Base-by-base conservation (phyloP, 2,113 vertebrate species). In the Boulengeromyrus knoepffleri region DNA sequence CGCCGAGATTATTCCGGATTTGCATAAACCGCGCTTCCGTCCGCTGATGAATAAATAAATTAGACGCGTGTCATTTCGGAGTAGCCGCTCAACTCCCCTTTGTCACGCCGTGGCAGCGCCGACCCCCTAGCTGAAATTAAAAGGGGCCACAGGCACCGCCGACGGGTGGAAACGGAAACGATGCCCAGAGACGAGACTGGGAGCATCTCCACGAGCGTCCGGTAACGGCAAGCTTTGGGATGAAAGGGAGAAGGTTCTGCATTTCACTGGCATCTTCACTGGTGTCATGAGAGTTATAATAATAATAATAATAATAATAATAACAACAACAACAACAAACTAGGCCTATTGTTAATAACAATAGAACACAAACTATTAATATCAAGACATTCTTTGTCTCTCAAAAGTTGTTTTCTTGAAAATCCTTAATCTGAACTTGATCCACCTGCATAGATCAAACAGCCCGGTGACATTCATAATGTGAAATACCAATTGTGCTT, bases 1-100 rank as follows among this genome's bases (percentile, higher is more conserved):
- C 92, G 88, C 90, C 50, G 42, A 92, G 94, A 95, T 95, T 94
- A 96, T 95, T 96, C 94, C 93, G 93, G 94, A 96, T 96, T 96
- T 96, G 96, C 96, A 96, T 96, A 96, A 96, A 94, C 94, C 95
- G 94, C 95, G 95, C 95, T 94, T 96, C 96, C 93, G 93, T 94
- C 93, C 95, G 93, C 94, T 53, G 91, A 95, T 50, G 91, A 91
- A 92, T 56, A 90, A 90, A 88, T 91, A 95, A 95, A 95, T 93
- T 95, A 95, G 94, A 94, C 94, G 95, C 95, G 94, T 94, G 95
- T 96, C 96, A 96, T 94, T 93, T 93, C 89, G 92, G 91, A 52
- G 92, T 74, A 86, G 91, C 87, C 46, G 92, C 92, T 92, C 83
- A 1, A 86, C 45, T 91, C 93, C 95, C 92, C 94, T 96, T 94